Evolutionary conservation across 2,113 vertebrate species (phyloP).

Genomic region (Percina caprodes): DNA sequence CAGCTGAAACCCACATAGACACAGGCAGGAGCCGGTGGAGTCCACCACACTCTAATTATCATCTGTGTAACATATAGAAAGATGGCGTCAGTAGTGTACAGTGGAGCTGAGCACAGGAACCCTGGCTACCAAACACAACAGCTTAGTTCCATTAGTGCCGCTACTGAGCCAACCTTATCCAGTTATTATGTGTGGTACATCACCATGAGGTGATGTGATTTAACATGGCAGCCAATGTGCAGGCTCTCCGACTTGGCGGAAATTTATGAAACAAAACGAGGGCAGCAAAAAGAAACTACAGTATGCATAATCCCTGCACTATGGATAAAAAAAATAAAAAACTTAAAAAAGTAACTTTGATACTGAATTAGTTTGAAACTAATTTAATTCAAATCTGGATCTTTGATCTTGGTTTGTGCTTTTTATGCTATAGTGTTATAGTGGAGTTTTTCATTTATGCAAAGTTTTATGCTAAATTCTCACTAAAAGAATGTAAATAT

Average conservation of each 20-base stretch:
- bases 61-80: conserved; percentile 55
- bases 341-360: conserved; percentile 1
- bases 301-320: neutral
- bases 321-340: neutral
- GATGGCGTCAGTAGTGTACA: conserved; percentile 29
- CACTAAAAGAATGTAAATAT: neutral
- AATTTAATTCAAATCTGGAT: neutral
- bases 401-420: neutral
- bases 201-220: conserved; percentile 66
- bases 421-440: neutral
- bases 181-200: conserved; percentile 70
- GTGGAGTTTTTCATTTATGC: neutral
- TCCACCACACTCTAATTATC: conserved; percentile 47
- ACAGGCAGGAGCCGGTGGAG: conserved; percentile 32
- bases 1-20: conserved; percentile 45
- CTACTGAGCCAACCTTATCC: conserved; percentile 63
- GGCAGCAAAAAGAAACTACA: conserved; percentile 9
- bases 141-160: conserved; percentile 71
- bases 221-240: conserved; percentile 56
- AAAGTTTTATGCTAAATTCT: neutral
- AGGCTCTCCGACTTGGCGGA: conserved; percentile 41
- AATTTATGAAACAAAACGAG: conserved; percentile 42
- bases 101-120: conserved; percentile 37
- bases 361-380: neutral
- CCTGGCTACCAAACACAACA: conserved; percentile 58